Percentiles rank a stretch among this genome's conserved stretches.
phyloP scores from a whole-genome alignment of 2,797 vertebrate genomes.

The Streptopelia turtur region DNA sequence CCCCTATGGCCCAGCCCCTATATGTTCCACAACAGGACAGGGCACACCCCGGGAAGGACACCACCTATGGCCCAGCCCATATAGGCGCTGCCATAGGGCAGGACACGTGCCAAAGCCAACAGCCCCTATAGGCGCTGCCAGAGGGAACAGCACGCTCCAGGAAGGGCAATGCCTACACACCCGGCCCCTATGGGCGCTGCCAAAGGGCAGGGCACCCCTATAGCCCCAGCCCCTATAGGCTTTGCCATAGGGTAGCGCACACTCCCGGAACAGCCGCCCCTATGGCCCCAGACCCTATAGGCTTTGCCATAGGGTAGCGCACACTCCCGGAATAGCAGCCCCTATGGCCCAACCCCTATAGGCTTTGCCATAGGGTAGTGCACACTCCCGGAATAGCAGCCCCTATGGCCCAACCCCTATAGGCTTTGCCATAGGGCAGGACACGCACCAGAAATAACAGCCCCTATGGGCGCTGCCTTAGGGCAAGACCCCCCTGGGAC shows the following conservation, averaged over 20 bases:
- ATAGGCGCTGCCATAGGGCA: neutral
- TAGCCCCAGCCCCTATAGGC: too few species aligned
- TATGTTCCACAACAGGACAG: too few species aligned
- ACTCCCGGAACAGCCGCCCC: neutral
- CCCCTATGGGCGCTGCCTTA: too few species aligned
- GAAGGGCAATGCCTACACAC: too few species aligned
- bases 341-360: too few species aligned
- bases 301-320: neutral
- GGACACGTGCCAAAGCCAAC: neutral
- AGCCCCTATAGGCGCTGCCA: neutral
- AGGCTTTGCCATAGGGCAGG: too few species aligned
- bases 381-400: too few species aligned
- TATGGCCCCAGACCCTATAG: neutral
- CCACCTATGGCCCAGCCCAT: neutral
- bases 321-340: rapidly evolving
- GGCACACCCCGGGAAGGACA: too few species aligned
- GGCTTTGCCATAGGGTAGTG: too few species aligned
- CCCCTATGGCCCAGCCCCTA: neutral
- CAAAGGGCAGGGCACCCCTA: neutral
- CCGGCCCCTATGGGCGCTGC: neutral
- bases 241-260: neutral
- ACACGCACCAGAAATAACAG: too few species aligned
- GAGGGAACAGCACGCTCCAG: neutral
- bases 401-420: too few species aligned
- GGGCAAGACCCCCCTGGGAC: neutral